These are phyloP conservation scores for Sebastes glaucus DNA, from an alignment of 2,797 vertebrate genomes.

Conservation along the genomic window DNA sequence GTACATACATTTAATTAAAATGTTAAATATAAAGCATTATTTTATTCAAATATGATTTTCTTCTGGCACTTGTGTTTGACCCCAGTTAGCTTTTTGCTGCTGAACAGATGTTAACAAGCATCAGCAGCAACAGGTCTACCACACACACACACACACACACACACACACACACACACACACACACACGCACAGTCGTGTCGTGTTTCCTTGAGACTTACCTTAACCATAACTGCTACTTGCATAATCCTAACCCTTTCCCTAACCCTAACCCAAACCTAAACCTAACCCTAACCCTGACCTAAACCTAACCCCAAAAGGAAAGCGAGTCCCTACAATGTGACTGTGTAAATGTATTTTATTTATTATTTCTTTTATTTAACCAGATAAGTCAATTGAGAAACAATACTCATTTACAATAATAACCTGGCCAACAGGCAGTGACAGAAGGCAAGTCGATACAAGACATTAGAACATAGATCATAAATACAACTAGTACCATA, in stretches of 20 bases:
- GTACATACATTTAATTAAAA: neutral
- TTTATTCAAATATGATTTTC: neutral
- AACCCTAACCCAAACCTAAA: neutral
- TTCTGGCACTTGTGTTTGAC: neutral
- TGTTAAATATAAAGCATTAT: neutral
- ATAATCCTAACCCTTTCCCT: neutral
- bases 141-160: neutral
- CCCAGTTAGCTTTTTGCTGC: neutral
- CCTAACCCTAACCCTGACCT: too few species aligned
- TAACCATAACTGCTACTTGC: neutral
- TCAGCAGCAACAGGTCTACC: slow-evolving; percentile 4
- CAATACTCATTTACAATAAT: too few species aligned
- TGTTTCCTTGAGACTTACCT: neutral
- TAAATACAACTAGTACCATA: too few species aligned
- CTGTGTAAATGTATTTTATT: neutral
- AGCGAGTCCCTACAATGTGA: neutral
- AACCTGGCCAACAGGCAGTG: too few species aligned
- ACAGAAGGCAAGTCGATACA: too few species aligned
- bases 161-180: neutral
- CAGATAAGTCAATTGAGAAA: too few species aligned
- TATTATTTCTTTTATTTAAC: too few species aligned
- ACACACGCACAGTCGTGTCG: neutral
- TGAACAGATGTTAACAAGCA: slow-evolving; percentile 30
- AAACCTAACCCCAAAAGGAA: neutral
- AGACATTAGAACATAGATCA: too few species aligned